Base-by-base conservation (phyloP, 2,113 vertebrate genomes). In the Chaetorhynchus papuensis region DNA sequence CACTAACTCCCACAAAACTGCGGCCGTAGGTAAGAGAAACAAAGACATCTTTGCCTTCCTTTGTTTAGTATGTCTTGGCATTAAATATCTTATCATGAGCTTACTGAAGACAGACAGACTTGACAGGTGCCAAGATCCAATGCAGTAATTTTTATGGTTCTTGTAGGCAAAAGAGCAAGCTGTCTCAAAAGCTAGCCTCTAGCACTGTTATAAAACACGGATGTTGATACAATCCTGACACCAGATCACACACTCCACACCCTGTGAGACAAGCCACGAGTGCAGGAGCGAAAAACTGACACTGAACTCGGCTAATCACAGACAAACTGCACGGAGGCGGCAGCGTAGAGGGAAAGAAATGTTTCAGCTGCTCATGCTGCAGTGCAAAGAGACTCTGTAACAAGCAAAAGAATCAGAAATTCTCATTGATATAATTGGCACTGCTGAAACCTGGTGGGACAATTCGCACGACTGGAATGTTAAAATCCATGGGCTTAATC, bases 361-460 rank as follows among this genome's bases (percentile, higher is more conserved):
- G 11, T 81, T 90, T 86, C 75, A 65, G 54, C 76, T 86, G 64
- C 72, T 78, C 65, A 0, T 39, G 52, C 21, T 31, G 52, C 39
- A 49, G 60, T 26, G 60, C 89, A 84, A 91, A 89, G 86, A 71
- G 45, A 64, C 41, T 70, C 50, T 37, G 60, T 78, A 93, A 75
- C 27, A 49, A 82, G 72, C 17, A 84, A 54, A 81, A 56, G 41
- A 82, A 79, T 89, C 71, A 75, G 80, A 84, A 71, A 87, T 89
- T 93, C 53, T 84, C 49, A 71, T 68, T 75, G 72, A 82, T 87
- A 13, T 65, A 87, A 79, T 3, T 65, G 91, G 47, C 53, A 22
- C 64, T 72, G 65, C 79, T 78, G 85, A 95, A 94, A 95, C n/a
- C 92, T 83, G 69, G 60, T 71, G 83, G 90, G 90, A 89, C 79